Base-by-base conservation (phyloP, 1,140 invertebrate genomes). In the Psix sp. region DNA sequence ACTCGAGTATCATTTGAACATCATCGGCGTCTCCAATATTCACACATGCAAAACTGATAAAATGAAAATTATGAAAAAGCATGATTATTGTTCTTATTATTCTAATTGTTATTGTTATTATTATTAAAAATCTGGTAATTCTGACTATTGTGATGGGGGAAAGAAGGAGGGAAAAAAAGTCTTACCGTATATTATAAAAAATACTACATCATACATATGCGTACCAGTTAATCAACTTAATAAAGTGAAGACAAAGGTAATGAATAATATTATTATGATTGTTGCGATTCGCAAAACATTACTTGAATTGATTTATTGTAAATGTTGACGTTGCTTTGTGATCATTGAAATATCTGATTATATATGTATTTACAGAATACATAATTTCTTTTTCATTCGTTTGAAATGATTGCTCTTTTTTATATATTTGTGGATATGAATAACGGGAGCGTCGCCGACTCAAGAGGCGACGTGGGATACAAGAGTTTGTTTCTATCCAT, bases 231-330 rank as follows among this genome's bases (percentile, higher is more conserved):
- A 24, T 56, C 10, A 57, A 43, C 35, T 33, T 51, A 11, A 46
- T 49, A 71, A 62, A 54, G n/a, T 56, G 35, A 62, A 71, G 31
- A 48, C 49, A 70, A 71, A 63, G 51, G 57, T 71, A 71, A 71
- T 71, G 66, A 62, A 70, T 71, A 71, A 56, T 63, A 63, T 71
- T 70, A 60, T 70, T 49, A 60, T 48, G 9, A 67, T 63, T 56
- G 51, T n/a, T 56, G 57, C 57, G 51, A 63, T 62, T 71, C 45
- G 6, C 7, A 29, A 35, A 57, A 57, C 9, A 16, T 35, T 63
- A 62, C 67, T 63, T 56, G 54, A 57, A 33, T 24, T n/a, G 2
- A 71, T 72, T 59, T 45, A 18, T 63, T 72, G 52, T 63, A 57
- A 65, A 59, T 31, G 29, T 63, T 72, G 51, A 45, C 38, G 36